Percentiles rank a stretch among this genome's conserved stretches.
phyloP scores from a whole-genome alignment of 2,113 vertebrate species.

The Oriolus oriolus region DNA sequence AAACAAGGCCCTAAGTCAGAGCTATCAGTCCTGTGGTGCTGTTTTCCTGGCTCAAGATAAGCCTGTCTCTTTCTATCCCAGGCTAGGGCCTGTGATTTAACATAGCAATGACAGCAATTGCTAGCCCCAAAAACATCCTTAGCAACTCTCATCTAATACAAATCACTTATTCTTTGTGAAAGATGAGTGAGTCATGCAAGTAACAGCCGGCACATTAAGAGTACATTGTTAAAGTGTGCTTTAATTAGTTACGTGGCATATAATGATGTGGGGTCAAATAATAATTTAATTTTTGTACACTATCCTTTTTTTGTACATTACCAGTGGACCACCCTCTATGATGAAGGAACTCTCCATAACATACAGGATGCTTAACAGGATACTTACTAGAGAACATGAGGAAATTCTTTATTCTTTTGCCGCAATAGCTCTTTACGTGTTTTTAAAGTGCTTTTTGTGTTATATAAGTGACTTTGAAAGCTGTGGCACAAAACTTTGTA shows the following conservation, averaged over 20 bases:
- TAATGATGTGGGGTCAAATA: slow-evolving; percentile 83
- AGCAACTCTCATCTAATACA: slow-evolving; percentile 74
- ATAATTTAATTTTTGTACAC: slow-evolving; percentile 89
- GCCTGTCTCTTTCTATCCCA: slow-evolving; percentile 78
- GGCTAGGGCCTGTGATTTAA: slow-evolving; percentile 75
- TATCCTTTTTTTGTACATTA: slow-evolving; percentile 74
- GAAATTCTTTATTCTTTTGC: slow-evolving; percentile 69
- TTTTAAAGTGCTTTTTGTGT: slow-evolving; percentile 43
- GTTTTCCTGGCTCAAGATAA: slow-evolving; percentile 80
- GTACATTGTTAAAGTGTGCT: slow-evolving; percentile 76
- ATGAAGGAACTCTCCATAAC: slow-evolving; percentile 72
- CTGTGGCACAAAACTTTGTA: slow-evolving; percentile 60
- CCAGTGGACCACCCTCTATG: slow-evolving; percentile 81
- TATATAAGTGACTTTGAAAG: slow-evolving; percentile 59
- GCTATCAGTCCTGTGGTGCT: slow-evolving; percentile 72
- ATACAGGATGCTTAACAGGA: slow-evolving; percentile 63
- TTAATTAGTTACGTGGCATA: slow-evolving; percentile 84
- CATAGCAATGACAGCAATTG: slow-evolving; percentile 77
- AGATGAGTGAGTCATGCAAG: slow-evolving; percentile 76
- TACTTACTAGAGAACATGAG: slow-evolving; percentile 54
- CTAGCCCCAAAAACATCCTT: slow-evolving; percentile 76
- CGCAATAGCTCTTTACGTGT: slow-evolving; percentile 56
- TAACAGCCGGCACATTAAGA: slow-evolving; percentile 71
- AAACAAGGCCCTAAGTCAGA: slow-evolving; percentile 82
- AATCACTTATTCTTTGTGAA: slow-evolving; percentile 83